These are phyloP conservation scores for Monarcha castaneiventris DNA, from an alignment of 2,113 vertebrate species.

Conservation along the genomic window DNA sequence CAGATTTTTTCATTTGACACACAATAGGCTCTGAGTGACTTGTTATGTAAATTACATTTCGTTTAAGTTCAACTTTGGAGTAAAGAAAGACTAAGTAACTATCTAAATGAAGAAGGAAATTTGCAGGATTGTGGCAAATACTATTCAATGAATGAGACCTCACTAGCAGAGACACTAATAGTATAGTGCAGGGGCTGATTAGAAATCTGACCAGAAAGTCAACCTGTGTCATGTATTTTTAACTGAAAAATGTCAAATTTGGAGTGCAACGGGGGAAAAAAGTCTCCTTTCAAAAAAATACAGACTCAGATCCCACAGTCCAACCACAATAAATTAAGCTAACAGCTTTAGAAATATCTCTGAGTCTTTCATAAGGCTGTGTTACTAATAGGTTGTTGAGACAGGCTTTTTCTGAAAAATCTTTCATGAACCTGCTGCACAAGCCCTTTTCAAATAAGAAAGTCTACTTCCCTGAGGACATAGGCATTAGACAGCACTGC, in stretches of 20 bases:
- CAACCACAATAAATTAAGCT: background rate
- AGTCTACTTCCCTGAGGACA: constrained; percentile 18
- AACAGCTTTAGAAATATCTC: constrained; percentile 17
- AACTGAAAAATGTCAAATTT: background rate
- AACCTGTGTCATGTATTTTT: background rate
- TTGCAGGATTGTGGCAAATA: constrained; percentile 17
- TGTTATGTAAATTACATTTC: constrained; percentile 13
- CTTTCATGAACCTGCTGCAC: constrained; percentile 20
- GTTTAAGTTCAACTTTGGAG: background rate
- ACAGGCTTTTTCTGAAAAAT: constrained; percentile 6
- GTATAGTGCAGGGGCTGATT: background rate
- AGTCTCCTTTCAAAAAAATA: background rate
- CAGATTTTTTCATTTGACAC: constrained; percentile 3
- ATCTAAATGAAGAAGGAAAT: background rate
- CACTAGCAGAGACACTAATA: background rate
- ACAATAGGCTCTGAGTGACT: constrained; percentile 23
- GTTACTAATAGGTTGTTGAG: constrained; percentile 17
- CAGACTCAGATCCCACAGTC: background rate
- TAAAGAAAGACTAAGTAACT: constrained; percentile 22
- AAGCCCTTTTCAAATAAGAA: constrained; percentile 37
- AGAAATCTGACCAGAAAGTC: background rate
- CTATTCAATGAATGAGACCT: background rate
- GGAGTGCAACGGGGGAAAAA: background rate
- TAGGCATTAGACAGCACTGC: constrained; percentile 13
- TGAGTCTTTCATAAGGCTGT: background rate